Evolutionary conservation across 1,140 invertebrate species (phyloP).

Genomic region (Achatina immaculata): DNA sequence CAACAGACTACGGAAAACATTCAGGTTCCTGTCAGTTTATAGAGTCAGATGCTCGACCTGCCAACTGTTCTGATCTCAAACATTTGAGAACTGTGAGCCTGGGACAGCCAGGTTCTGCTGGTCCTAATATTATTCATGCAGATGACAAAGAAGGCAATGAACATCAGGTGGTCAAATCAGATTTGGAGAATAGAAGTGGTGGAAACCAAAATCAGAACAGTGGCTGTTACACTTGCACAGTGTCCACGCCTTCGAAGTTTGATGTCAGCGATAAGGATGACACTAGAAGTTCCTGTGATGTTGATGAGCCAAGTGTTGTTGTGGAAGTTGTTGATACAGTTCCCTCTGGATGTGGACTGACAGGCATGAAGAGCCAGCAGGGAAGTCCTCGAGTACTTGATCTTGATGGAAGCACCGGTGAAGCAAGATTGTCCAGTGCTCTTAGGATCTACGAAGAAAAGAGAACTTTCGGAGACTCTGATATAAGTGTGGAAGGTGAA

Average conservation of each 20-base stretch:
- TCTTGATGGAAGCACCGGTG: slow-evolving; percentile 29
- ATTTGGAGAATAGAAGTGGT: background rate
- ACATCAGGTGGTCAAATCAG: background rate
- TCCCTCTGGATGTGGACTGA: slow-evolving; percentile 40
- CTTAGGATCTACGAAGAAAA: background rate
- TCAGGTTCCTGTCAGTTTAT: background rate
- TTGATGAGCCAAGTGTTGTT: slow-evolving; percentile 51
- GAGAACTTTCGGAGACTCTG: background rate
- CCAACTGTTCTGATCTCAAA: background rate
- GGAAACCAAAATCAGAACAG: background rate
- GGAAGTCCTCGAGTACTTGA: slow-evolving; percentile 52
- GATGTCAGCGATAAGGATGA: background rate
- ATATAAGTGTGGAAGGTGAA: background rate
- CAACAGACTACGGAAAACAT: background rate
- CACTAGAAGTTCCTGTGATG: background rate
- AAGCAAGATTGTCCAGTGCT: slow-evolving; percentile 10
- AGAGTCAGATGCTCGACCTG: background rate
- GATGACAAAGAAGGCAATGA: background rate
- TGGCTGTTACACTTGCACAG: background rate
- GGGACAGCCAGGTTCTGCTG: background rate
- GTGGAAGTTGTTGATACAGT: slow-evolving; percentile 57
- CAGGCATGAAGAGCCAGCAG: slow-evolving; percentile 59
- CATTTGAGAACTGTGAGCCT: background rate
- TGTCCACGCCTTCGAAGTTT: background rate
- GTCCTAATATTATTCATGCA: background rate